Evolutionary conservation across 1,140 invertebrate species (phyloP), one percentile per base, ranked within the genome.

Genomic region (Paracyclopina nana): DNA sequence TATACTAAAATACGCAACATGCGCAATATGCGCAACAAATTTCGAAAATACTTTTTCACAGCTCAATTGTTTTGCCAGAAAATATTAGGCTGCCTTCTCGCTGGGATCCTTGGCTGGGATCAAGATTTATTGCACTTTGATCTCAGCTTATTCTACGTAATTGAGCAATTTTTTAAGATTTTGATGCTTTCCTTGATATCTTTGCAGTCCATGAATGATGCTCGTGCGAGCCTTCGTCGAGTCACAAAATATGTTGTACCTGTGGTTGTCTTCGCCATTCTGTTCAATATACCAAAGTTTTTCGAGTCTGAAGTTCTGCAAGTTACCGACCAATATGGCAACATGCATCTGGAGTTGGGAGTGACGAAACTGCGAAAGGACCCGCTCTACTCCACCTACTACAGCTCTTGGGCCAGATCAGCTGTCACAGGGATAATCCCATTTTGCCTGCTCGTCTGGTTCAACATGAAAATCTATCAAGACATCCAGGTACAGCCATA

Each of bases 391-490:
- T 16, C 30, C 4, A 27, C 27, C 20, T 48, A 48, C 25, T 27
- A 48, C 27, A 48, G 30, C 27, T 20, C 14, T 38, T 48, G 28
- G 25, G 25, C 14, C n/a, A 27, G 45, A n/a, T 14, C 30, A 11
- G 18, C 30, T 26, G 25, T 48, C 12, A 16, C 30, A 14, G 45
- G 45, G 28, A 48, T 48, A 24, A 48, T 48, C 30, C 45, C 45
- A 27, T 48, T 48, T 31, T 24, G 45, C 16, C 45, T 48, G 14
- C n/a, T 48, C 9, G 45, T 48, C 9, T 48, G 27, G 12, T 48
- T 44, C 14, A 48, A 48, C 22, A 25, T 14, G 2, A 48, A 48
- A 28, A 48, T 48, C 27, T 48, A 25, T 14, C 22, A 48, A 27
- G 45, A 48, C n/a, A 48, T 48, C n/a, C 45, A 27, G n/a, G 45